Conservation (phyloP, 1,140 invertebrate genomes). For the Apis mellifera region Amel_HAv3.1 CM009932.2:6753501-6754000, state of each 20-base stretch:
- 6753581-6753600: not conserved
- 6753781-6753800: not conserved
- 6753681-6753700: slow-evolving; percentile 24
- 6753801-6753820: slow-evolving; percentile 10
- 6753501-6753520: not conserved
- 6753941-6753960: not conserved
- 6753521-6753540: not conserved
- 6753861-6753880: slow-evolving; percentile 52
- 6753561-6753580: slow-evolving; percentile 15
- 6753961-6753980: slow-evolving; percentile 35
- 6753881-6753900: slow-evolving; percentile 60
- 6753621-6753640: slow-evolving; percentile 13
- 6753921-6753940: slow-evolving; percentile 34
- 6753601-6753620: slow-evolving; percentile 7
- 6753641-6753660: slow-evolving; percentile 32
- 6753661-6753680: slow-evolving; percentile 17
- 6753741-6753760: slow-evolving; percentile 59
- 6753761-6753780: slow-evolving; percentile 34
- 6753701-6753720: slow-evolving; percentile 31
- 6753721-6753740: slow-evolving; percentile 44
- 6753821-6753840: slow-evolving; percentile 30
- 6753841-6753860: slow-evolving; percentile 51
- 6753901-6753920: slow-evolving; percentile 36
- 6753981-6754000: slow-evolving; percentile 19
- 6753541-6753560: not conserved